phyloP scores from a whole-genome alignment of 2,888 invertebrate genomes.

The Nomada ruficornis region DNA sequence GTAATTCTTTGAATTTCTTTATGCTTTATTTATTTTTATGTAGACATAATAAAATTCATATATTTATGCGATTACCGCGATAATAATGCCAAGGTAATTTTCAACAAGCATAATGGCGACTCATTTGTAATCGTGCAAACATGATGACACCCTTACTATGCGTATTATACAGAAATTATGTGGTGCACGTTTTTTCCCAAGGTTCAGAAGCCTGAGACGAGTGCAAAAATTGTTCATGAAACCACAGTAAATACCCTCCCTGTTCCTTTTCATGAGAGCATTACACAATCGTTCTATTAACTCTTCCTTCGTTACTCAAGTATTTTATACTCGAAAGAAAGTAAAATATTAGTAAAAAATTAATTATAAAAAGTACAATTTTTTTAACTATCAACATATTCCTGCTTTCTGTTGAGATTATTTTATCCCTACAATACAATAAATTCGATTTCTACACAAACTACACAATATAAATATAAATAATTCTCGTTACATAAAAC shows the following conservation, averaged over 20 bases:
- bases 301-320: neutral
- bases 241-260: constrained; percentile 19
- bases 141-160: constrained; percentile 34
- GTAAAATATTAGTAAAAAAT: too few relatives aligned
- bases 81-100: constrained; percentile 26
- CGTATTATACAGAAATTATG: constrained; percentile 37
- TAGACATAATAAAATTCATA: neutral
- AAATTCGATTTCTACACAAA: too few relatives aligned
- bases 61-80: neutral
- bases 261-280: neutral
- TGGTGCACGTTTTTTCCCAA: constrained; percentile 38
- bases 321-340: neutral
- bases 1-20: too few relatives aligned
- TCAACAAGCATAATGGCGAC: neutral
- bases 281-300: constrained; percentile 12
- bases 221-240: constrained; percentile 32
- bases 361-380: too few relatives aligned
- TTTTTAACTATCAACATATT: too few relatives aligned
- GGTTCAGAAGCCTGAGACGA: constrained; percentile 22
- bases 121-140: constrained; percentile 21
- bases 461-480: too few relatives aligned
- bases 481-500: too few relatives aligned
- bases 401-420: too few relatives aligned
- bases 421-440: too few relatives aligned
- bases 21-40: too few relatives aligned